Evolutionary conservation across 2,113 vertebrate species (phyloP).

Genomic region (Ageneiosus marmoratus): DNA sequence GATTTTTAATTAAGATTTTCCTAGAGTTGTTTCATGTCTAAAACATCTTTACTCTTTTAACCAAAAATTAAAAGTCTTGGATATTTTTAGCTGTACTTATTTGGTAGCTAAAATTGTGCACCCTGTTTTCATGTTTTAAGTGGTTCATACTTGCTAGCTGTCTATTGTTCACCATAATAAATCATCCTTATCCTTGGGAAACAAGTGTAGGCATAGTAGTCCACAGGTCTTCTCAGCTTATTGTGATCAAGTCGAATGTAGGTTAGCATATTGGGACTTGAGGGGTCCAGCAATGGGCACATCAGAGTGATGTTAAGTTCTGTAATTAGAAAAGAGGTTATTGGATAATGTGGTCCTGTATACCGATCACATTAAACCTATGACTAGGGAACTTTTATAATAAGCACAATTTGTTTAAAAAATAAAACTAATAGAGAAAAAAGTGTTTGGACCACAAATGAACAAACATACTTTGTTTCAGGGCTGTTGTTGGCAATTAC

Average conservation of each 20-base stretch:
- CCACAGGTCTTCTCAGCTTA: constrained; percentile 74
- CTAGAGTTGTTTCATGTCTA: neutral
- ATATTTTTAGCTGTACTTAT: neutral
- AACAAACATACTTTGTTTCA: neutral
- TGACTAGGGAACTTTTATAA: neutral
- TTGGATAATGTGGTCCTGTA: neutral
- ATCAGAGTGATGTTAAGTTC: constrained; percentile 78
- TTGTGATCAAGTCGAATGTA: constrained; percentile 81
- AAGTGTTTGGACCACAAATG: neutral
- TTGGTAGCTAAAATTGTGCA: neutral
- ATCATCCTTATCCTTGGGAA: constrained; percentile 78
- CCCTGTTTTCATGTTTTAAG: constrained; percentile 2
- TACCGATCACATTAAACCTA: neutral
- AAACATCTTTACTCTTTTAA: neutral
- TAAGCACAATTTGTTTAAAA: no score
- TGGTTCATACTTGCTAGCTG: neutral
- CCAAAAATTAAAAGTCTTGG: neutral
- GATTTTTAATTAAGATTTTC: neutral
- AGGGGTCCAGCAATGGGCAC: constrained; percentile 73
- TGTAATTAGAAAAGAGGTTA: constrained; percentile 60
- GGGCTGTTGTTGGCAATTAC: neutral
- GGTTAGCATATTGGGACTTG: constrained; percentile 72
- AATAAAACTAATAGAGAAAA: neutral
- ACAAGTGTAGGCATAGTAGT: constrained; percentile 71
- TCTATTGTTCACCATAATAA: constrained; percentile 79